A percentile compares a stretch with the other conserved stretches of the same genome.
phyloP scores from a whole-genome alignment of 64 coral and sea anemone genomes.

The Pachyseris speciosa region DNA sequence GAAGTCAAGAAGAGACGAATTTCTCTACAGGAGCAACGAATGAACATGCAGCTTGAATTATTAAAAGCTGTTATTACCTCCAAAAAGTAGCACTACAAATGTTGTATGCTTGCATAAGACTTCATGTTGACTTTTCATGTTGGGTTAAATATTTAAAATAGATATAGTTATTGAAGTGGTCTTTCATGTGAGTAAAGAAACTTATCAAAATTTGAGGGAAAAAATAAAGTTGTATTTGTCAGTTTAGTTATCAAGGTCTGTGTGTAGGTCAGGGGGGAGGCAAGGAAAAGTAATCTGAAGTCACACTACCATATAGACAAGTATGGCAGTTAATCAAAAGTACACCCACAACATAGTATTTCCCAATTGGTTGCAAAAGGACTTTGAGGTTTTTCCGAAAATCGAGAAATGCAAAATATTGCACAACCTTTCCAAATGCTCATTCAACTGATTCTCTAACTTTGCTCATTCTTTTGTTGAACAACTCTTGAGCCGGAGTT shows the following conservation, averaged over 20 bases:
- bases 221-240: constrained; percentile 46
- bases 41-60: constrained; percentile 62
- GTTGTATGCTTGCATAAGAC: constrained; percentile 27
- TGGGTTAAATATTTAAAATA: constrained; percentile 59
- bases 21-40: constrained; percentile 41
- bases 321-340: constrained; percentile 56
- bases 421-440: constrained; percentile 62
- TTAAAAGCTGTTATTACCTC: constrained; percentile 59
- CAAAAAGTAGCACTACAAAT: constrained; percentile 56
- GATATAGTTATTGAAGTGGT: constrained; percentile 52
- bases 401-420: constrained; percentile 51
- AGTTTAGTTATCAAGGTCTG: constrained; percentile 49
- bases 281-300: constrained; percentile 68
- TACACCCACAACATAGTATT: constrained; percentile 53
- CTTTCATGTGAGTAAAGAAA: constrained; percentile 56
- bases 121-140: constrained; percentile 52
- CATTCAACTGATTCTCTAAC: constrained; percentile 77
- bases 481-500: constrained; percentile 49
- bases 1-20: constrained; percentile 56
- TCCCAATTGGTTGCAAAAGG: constrained; percentile 49
- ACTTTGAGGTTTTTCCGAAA: constrained; percentile 49
- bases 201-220: constrained; percentile 40
- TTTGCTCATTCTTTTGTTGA: constrained; percentile 82
- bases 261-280: constrained; percentile 69
- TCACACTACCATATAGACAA: constrained; percentile 65